phyloP scores from a whole-genome alignment of 2,113 vertebrate genomes.

The Clarias magur region DNA sequence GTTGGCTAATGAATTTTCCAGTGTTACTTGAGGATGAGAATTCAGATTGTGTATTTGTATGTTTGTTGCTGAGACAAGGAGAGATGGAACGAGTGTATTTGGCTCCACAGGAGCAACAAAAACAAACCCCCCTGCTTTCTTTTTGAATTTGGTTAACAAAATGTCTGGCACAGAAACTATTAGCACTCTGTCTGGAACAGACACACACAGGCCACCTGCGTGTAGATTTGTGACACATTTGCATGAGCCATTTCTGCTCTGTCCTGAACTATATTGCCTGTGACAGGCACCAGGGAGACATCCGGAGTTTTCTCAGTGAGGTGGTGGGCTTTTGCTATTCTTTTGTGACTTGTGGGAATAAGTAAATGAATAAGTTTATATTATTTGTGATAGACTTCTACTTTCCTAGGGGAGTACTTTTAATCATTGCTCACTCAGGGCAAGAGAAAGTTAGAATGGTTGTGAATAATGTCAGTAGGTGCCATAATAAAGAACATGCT shows the following conservation, averaged over 20 bases:
- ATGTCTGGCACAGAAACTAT: conserved; percentile 5
- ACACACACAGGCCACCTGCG: conserved; percentile 12
- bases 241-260: conserved; percentile 22
- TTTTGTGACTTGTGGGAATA: neutral
- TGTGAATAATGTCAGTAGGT: conserved; percentile 9
- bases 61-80: neutral
- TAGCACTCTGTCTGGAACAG: conserved; percentile 9
- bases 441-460: neutral
- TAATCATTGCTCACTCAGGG: conserved; percentile 2
- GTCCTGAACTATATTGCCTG: conserved; percentile 5
- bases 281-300: conserved; percentile 16
- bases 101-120: conserved; percentile 1
- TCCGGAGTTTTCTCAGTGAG: conserved; percentile 6
- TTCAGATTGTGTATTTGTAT: neutral
- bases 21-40: neutral
- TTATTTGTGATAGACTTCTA: neutral
- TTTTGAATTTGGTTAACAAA: conserved; percentile 36
- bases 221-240: conserved; percentile 35
- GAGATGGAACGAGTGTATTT: conserved; percentile 8
- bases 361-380: neutral
- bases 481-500: neutral
- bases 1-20: neutral
- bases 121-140: neutral
- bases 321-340: neutral
- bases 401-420: neutral